These are phyloP conservation scores for Sycon ciliatum DNA, from an alignment of 37 sponge, comb jelly and placozoan genomes.

Conservation along the genomic window DNA sequence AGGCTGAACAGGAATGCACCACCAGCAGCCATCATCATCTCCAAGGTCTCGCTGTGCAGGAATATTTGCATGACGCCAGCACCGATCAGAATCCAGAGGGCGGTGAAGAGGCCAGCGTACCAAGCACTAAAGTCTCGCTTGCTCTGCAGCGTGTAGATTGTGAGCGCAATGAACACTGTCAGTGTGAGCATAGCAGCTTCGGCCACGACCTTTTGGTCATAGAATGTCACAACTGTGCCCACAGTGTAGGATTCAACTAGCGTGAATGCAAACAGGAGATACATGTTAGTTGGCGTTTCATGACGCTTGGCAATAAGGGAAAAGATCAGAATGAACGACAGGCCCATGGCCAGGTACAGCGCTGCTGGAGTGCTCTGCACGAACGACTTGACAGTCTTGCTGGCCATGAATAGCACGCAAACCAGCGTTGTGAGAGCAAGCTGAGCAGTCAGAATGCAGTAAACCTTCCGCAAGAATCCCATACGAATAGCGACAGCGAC, in stretches of 20 bases:
- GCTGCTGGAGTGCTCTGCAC: constrained; percentile 50
- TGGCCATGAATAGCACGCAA: constrained; percentile 37
- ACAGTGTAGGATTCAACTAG: constrained; percentile 35
- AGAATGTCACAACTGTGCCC: constrained; percentile 64
- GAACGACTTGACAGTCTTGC: constrained; percentile 40
- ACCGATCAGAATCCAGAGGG: constrained; percentile 69
- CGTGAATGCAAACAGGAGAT: constrained; percentile 46
- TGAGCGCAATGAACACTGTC: constrained; percentile 66
- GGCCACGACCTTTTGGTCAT: constrained; percentile 61
- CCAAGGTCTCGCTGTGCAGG: constrained; percentile 58
- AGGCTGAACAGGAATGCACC: constrained; percentile 90
- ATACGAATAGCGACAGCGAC: no score
- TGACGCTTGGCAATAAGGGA: constrained; percentile 55
- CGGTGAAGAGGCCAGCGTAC: constrained; percentile 83
- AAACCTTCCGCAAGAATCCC: constrained; percentile 92
- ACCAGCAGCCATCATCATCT: constrained; percentile 73
- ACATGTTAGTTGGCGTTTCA: constrained; percentile 56
- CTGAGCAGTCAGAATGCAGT: constrained; percentile 75
- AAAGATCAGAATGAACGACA: constrained; percentile 45
- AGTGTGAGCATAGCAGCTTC: constrained; percentile 76
- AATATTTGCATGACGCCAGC: constrained; percentile 78
- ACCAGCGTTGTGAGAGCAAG: constrained; percentile 52
- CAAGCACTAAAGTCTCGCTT: constrained; percentile 91
- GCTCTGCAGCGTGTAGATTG: constrained; percentile 87
- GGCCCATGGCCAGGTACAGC: constrained; percentile 27